These are phyloP conservation scores for Ammospiza caudacuta DNA, from an alignment of 2,113 vertebrate species.

Conservation along the genomic window DNA sequence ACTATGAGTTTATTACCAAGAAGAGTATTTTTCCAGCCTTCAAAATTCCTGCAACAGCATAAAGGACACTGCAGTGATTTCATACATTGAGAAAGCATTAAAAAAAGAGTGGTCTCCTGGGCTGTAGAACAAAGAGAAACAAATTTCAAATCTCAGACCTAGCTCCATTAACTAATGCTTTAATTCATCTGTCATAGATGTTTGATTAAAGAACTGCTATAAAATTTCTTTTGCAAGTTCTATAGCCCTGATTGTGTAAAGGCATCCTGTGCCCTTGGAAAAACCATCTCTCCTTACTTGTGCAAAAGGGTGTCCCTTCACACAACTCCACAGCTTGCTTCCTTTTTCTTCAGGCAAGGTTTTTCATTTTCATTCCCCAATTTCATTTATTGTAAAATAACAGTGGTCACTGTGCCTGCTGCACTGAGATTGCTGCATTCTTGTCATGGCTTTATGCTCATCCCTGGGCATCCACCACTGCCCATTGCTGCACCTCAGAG, in stretches of 20 bases:
- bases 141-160: not conserved
- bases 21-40: constrained; percentile 36
- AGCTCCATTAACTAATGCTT: constrained; percentile 22
- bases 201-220: constrained; percentile 29
- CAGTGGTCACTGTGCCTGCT: not conserved
- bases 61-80: not conserved
- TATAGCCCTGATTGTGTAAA: not conserved
- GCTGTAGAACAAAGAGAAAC: constrained; percentile 22
- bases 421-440: not conserved
- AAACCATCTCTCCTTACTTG: not conserved
- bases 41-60: not conserved
- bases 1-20: not conserved
- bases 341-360: constrained; percentile 18
- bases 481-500: not conserved
- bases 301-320: not conserved
- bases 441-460: not conserved
- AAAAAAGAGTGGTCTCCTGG: not conserved
- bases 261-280: not conserved
- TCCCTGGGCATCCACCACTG: not conserved
- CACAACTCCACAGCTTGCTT: not conserved
- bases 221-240: constrained; percentile 5
- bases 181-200: constrained; percentile 1
- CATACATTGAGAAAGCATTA: not conserved
- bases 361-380: not conserved
- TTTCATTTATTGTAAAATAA: not conserved